A percentile compares a stretch with the other conserved stretches of the same genome.
Conservation (phyloP, 2,113 vertebrate genomes). For the Tympanuchus pallidicinctus region DNA sequence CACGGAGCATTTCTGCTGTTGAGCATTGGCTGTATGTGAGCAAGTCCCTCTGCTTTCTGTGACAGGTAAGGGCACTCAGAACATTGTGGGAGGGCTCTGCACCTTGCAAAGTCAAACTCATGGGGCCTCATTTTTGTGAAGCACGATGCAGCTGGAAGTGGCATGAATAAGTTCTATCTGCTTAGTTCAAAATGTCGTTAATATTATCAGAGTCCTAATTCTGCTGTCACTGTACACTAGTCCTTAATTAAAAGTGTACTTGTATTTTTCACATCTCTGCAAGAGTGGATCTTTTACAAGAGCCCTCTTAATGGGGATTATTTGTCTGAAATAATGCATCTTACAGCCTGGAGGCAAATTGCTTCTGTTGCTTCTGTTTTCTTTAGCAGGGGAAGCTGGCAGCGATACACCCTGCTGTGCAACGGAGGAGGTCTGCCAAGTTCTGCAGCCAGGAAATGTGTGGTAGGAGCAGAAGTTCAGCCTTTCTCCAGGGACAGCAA, state of each 20-base stretch:
- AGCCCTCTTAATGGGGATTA: neutral
- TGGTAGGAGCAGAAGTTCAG: constrained; percentile 35
- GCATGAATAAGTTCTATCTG: neutral
- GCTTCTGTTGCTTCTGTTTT: constrained; percentile 29
- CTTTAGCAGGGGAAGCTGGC: neutral
- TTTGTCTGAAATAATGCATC: constrained; percentile 14
- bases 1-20: neutral
- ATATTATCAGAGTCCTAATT: neutral
- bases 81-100: neutral
- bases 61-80: neutral
- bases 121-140: neutral
- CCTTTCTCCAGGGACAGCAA: neutral
- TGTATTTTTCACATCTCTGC: neutral
- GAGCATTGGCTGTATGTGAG: neutral
- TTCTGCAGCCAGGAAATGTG: neutral
- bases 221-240: neutral
- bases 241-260: constrained; percentile 25
- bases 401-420: neutral
- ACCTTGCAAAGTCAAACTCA: neutral
- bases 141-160: neutral
- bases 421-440: neutral
- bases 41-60: neutral
- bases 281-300: neutral
- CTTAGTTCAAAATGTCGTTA: neutral
- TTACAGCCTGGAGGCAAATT: constrained; percentile 28